phyloP scores from a whole-genome alignment of 2,888 invertebrate species.

The Apeira syringaria region DNA sequence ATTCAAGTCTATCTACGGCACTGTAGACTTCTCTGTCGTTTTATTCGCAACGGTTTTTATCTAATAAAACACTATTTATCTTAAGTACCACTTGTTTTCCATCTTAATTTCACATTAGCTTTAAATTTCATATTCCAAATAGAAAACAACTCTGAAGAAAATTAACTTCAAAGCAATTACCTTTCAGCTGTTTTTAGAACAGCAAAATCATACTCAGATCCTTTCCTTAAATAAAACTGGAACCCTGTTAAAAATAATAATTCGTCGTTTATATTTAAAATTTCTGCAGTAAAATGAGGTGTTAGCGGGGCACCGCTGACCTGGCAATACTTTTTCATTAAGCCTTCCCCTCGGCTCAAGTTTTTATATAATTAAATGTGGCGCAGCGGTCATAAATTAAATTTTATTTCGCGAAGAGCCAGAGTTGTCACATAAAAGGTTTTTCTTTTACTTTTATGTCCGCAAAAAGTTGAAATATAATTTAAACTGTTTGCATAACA shows the following conservation, averaged over 20 bases:
- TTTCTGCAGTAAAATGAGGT: background rate
- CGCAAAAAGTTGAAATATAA: no score
- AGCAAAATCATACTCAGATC: background rate
- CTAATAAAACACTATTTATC: no score
- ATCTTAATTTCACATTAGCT: no score
- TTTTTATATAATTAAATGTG: slow-evolving; percentile 8
- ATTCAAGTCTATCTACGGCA: no score
- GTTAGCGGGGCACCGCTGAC: slow-evolving; percentile 1
- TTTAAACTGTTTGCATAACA: no score
- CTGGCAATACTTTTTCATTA: slow-evolving; percentile 17
- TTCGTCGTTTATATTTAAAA: slow-evolving; percentile 1
- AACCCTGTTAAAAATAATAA: background rate
- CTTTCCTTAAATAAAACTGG: background rate
- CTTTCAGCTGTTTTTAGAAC: background rate
- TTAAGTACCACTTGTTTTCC: no score
- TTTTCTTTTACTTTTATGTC: no score
- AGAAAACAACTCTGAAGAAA: background rate
- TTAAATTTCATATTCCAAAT: no score
- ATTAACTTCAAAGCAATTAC: background rate
- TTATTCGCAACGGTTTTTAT: no score
- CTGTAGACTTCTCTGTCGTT: no score
- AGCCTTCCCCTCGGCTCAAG: slow-evolving; percentile 5
- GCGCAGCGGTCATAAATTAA: background rate
- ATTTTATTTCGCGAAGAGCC: slow-evolving; percentile 1
- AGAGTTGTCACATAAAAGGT: no score